A percentile compares a stretch with the other conserved stretches of the same genome.
Evolutionary conservation across 2,797 vertebrate species (phyloP).

Genomic region (Nannoperca australis): DNA sequence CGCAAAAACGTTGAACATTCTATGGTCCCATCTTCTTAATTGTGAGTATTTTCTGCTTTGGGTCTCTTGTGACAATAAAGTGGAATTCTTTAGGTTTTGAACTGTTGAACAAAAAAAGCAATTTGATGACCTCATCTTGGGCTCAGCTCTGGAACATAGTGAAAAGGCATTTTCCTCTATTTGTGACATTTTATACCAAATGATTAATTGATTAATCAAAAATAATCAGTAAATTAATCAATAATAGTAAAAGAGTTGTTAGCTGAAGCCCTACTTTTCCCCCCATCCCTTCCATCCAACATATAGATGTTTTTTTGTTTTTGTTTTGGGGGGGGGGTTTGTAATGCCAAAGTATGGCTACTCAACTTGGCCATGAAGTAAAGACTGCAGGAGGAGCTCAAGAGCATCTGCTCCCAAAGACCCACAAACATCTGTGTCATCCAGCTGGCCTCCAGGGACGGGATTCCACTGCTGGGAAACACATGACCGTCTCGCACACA

Average conservation of each 20-base stretch:
- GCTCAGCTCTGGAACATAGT: too few relatives aligned
- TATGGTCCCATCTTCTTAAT: neutral
- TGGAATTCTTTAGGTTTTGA: neutral
- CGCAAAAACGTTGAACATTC: neutral
- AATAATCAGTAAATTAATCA: neutral
- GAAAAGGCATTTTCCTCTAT: neutral
- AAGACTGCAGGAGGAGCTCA: conserved; percentile 54
- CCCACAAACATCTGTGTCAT: conserved; percentile 75
- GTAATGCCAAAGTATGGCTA: conserved; percentile 27
- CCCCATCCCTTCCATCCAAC: neutral
- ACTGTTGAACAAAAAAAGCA: neutral
- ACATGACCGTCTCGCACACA: conserved; percentile 60
- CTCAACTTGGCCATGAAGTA: conserved; percentile 29
- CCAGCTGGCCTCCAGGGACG: conserved; percentile 60
- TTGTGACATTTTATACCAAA: neutral
- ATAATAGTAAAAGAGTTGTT: neutral
- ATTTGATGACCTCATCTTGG: neutral
- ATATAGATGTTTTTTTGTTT: neutral
- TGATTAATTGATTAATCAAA: neutral
- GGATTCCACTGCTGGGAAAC: conserved; percentile 70
- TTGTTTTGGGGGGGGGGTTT: too few relatives aligned
- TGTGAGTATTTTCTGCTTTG: neutral
- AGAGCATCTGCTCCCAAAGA: conserved; percentile 70
- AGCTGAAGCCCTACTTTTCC: neutral
- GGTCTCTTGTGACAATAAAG: neutral